phyloP scores from a whole-genome alignment of 1,140 invertebrate species.

The Caenorhabditis brenneri region DNA sequence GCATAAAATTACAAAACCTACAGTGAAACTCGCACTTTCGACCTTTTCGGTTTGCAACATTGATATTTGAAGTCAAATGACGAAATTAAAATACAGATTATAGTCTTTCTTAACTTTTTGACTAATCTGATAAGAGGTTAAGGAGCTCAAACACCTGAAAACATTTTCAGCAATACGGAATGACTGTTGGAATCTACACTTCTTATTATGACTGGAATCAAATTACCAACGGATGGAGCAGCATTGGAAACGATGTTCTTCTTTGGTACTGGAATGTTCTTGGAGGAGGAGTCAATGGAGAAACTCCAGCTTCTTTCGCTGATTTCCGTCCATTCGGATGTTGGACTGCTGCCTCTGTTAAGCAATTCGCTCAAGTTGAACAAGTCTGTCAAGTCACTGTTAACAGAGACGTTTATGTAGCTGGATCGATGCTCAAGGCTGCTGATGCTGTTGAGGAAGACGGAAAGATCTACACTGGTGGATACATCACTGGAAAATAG shows the following conservation, averaged over 20 bases:
- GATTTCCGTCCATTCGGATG: not conserved
- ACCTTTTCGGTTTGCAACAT: too few species aligned
- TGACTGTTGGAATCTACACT: conserved; percentile 21
- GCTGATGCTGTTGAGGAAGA: not conserved
- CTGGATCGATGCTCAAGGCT: not conserved
- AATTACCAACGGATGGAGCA: not conserved
- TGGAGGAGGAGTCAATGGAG: not conserved
- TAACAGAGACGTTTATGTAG: not conserved
- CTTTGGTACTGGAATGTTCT: conserved; percentile 19
- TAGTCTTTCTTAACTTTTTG: too few species aligned
- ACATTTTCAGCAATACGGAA: not conserved
- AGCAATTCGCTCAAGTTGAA: not conserved
- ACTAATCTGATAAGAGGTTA: not conserved
- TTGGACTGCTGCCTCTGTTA: not conserved
- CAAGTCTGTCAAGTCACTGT: not conserved
- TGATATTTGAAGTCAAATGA: too few species aligned
- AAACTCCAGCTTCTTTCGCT: too few species aligned
- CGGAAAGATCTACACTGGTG: not conserved
- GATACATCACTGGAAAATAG: not conserved
- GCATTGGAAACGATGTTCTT: conserved; percentile 3
- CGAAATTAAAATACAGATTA: too few species aligned
- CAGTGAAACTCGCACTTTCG: too few species aligned
- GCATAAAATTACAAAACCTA: not conserved
- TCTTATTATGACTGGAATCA: not conserved
- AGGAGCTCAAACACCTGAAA: too few species aligned